Base-by-base conservation (phyloP, 2,113 vertebrate genomes). In the Geothlypis trichas region DNA sequence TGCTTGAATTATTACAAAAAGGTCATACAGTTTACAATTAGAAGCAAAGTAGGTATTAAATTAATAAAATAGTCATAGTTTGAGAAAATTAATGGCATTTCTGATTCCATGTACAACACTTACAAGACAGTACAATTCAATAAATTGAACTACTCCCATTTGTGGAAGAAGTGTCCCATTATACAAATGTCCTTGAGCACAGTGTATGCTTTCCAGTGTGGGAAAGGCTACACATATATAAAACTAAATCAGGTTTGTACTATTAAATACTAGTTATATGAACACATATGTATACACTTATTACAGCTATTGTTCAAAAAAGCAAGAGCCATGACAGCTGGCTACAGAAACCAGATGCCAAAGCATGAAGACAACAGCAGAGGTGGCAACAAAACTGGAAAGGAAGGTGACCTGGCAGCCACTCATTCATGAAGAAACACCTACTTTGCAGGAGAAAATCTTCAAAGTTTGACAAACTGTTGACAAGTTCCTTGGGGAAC, bases 121-220 rank as follows among this genome's bases (percentile, higher is more conserved):
- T 88, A 65, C 23, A 51, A 82, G 44, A 68, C 17, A 55, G 49
- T 27, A 10, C 21, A 65, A 41, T 59, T 85, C 21, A 82, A 88
- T 83, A 74, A 72, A 51, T 0, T 3, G 5, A 79, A 75, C 18
- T 41, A 62, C 17, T 90, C 13, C 8, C 15, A 31, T 62, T 65
- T 73, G 10, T 37, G 28, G 44, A 72, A 75, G 37, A 84, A 84
- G 4, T 26, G 10, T 46, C 26, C 41, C 28, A 42, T 41, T 37
- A 35, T 52, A 63, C 16, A 66, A 27, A 74, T 24, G 28, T 41
- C 14, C 46, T 42, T 30, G 24, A 74, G 18, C 9, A 74, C 23
- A 49, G 13, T 6, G 4, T 33, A 12, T 17, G 28, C 20, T 23
- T 35, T 74, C 12, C 24, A 69, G 23, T 0, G 0, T 39, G 22